These are phyloP conservation scores for Daktulosphaira vitifoliae DNA, from an alignment of 1,140 invertebrate genomes.

Conservation along the genomic window DNA sequence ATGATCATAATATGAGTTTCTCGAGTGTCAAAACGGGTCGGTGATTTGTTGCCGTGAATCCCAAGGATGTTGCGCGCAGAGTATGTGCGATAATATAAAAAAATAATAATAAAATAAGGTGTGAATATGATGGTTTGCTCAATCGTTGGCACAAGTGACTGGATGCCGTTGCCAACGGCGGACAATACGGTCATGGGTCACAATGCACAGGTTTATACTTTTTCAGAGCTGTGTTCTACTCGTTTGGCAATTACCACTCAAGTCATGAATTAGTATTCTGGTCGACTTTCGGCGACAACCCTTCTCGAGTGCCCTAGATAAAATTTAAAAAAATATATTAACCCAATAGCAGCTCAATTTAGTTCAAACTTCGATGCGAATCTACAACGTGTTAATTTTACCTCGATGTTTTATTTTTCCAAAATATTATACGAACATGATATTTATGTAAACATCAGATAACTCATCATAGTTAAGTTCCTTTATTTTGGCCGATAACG, in stretches of 20 bases:
- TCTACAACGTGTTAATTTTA: no score
- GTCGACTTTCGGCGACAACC: neutral
- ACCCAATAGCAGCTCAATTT: no score
- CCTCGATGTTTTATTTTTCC: no score
- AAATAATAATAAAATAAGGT: conserved; percentile 6
- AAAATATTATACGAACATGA: no score
- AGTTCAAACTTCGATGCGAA: no score
- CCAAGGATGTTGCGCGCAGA: conserved; percentile 8
- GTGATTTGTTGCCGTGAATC: conserved; percentile 28
- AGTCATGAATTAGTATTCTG: neutral
- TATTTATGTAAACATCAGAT: no score
- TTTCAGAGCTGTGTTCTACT: neutral
- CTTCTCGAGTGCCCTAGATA: no score
- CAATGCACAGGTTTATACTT: neutral
- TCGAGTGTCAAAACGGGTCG: conserved; percentile 22
- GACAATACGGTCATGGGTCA: neutral
- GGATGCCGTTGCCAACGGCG: conserved; percentile 28
- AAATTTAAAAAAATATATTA: no score
- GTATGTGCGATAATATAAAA: neutral
- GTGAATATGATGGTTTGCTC: conserved; percentile 28
- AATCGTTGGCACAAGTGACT: conserved; percentile 30
- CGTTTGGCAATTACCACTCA: neutral
- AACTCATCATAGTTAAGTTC: no score
- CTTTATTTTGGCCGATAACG: no score
- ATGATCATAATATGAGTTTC: conserved; percentile 1